Evolutionary conservation across 1,140 invertebrate genomes (phyloP), one percentile per base, ranked within the genome.

Genomic region (Papilio xuthus): DNA sequence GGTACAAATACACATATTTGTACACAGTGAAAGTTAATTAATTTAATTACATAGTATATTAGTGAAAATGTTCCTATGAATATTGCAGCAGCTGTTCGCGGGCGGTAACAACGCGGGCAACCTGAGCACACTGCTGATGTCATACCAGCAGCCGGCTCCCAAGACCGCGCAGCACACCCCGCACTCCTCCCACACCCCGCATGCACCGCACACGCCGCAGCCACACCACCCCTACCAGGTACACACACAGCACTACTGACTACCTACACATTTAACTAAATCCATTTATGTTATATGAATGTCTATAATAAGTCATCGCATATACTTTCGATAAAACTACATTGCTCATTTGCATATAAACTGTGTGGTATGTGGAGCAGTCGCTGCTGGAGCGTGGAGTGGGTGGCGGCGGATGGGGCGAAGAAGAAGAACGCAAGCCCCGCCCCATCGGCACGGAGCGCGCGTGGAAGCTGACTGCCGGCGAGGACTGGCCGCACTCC

Each of bases 361-460:
- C 7, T 26, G 26, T 63, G 23, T 73, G 77, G 42, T 73, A 47
- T 23, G 75, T 77, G 6, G 18, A 18, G n/a, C 91, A 93, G 90
- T 89, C 88, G 15, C 86, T 93, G 42, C 83, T 91, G 79, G 92
- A 90, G 63, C 89, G 88, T 77, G 89, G 87, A 71, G 91, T 90
- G 71, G 87, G 87, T 69, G 83, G 77, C 69, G 82, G 80, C 75
- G 85, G 81, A 44, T 88, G 86, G 82, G 86, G 82, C 78, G 90
- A 92, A 91, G 85, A 92, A 78, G 96, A 97, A 85, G 96, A 97
- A 83, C 95, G 96, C 56, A 97, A 97, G 82, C 96, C 96, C 41
- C 95, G 96, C 9, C 96, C 97, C 23, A 97, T 97, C 85, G 97
- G 97, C 83, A 97, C 96, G 0, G 96, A 97, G 89, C 94, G 96